Conservation (phyloP, 2,888 invertebrate genomes). For the Slavum lentiscoides region DNA sequence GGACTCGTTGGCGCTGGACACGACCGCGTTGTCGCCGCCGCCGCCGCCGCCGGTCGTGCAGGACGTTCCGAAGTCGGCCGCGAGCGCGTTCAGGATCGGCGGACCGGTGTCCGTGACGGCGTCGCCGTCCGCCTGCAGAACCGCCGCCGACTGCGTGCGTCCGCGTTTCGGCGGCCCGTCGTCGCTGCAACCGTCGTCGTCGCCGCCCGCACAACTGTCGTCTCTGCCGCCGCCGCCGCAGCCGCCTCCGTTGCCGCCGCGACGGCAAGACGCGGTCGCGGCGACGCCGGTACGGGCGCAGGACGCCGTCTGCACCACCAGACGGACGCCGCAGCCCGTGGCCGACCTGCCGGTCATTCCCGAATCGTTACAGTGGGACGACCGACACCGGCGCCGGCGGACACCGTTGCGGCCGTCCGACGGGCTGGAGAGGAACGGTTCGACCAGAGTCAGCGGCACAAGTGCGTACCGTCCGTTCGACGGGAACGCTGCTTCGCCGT, state of each 20-base stretch:
- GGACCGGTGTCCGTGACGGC: conserved; percentile 57
- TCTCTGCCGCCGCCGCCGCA: background rate
- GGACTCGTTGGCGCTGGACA: conserved; percentile 55
- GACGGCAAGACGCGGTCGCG: background rate
- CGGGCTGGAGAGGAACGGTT: conserved; percentile 40
- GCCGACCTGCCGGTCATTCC: conserved; percentile 46
- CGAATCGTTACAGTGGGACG: conserved; percentile 39
- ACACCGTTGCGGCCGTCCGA: conserved; percentile 11
- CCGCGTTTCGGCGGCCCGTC: conserved; percentile 32
- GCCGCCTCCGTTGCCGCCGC: background rate
- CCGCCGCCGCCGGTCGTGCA: background rate
- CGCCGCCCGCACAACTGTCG: background rate
- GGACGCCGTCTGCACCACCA: background rate
- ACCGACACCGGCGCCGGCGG: background rate
- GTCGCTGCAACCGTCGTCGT: background rate
- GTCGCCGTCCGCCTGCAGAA: conserved; percentile 19
- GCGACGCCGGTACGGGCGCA: background rate
- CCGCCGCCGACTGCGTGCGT: conserved; percentile 15
- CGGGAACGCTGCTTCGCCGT: background rate
- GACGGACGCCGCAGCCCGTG: conserved; percentile 1
- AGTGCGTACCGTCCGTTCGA: conserved; percentile 22
- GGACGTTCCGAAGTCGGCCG: background rate
- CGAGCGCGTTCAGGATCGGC: conserved; percentile 58
- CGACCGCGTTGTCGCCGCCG: background rate
- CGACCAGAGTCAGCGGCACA: conserved; percentile 23